Evolutionary conservation across 2,113 vertebrate species (phyloP), one percentile per base, ranked within the genome.

Genomic region (Polyodon spathula): DNA sequence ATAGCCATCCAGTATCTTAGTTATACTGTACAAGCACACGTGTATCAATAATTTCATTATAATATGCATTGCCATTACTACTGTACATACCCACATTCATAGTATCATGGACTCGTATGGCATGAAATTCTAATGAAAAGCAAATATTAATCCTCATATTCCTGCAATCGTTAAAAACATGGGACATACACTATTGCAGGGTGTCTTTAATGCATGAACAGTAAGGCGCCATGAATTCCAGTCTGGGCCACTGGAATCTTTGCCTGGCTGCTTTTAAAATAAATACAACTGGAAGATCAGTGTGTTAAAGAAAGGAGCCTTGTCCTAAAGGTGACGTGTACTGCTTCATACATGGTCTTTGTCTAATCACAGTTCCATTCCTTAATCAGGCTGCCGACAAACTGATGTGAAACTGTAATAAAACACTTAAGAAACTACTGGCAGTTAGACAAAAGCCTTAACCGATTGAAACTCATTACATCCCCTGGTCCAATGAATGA

Each of bases 281-380:
- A 73, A 68, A 70, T 52, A 53, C 72, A 42, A 40, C 66, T 72
- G 73, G 73, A 68, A 69, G 72, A 62, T 56, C 59, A 75, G 73
- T 71, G 73, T 77, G 63, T 75, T 48, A 58, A 86, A 89, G 80
- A 83, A 84, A 76, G 69, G 69, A 63, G 70, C 64, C 67, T 83
- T 89, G 89, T 90, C 70, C 50, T 9, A 72, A 72, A 81, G 79
- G 80, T 84, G 81, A 82, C 76, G 73, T 83, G 57, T 59, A 67
- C 6, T 63, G 62, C 72, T 67, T 57, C 60, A 59, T 43, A 39
- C 56, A 62, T 43, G 57, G 68, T 69, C 65, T 71, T 56, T 61
- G 37, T 66, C 69, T 72, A 67, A 71, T 74, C 72, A 66, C 64
- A 44, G 53, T 62, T 75, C 61, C 50, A 57, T 15, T 54, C 63